phyloP scores from a whole-genome alignment of 2,797 vertebrate genomes.

The Neosilurus hyrtlii region DNA sequence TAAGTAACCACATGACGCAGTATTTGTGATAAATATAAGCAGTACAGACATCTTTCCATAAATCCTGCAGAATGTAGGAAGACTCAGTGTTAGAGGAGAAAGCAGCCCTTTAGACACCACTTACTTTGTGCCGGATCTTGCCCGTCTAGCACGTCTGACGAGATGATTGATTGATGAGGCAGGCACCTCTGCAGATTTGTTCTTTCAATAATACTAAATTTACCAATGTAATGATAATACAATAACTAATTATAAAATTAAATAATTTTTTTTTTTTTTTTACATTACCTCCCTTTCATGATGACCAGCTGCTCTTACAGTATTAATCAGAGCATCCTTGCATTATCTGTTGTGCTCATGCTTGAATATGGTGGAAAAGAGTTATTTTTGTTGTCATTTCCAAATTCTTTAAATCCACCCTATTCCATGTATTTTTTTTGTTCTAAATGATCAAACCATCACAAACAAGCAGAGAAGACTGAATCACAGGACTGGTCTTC shows the following conservation, averaged over 20 bases:
- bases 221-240: background rate
- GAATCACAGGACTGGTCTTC: background rate
- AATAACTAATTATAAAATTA: background rate
- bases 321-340: background rate
- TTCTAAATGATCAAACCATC: background rate
- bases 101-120: background rate
- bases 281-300: background rate
- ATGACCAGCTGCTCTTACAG: background rate
- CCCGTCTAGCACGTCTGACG: background rate
- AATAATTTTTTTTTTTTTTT: background rate
- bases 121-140: background rate
- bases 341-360: background rate
- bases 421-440: background rate
- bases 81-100: background rate
- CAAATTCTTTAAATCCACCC: no score
- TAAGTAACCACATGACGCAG: background rate
- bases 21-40: background rate
- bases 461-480: background rate
- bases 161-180: no score
- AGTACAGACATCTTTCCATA: background rate
- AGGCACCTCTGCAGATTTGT: background rate
- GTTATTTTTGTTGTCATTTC: background rate
- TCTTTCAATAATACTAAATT: background rate
- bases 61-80: background rate
- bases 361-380: background rate